A percentile compares a stretch with the other conserved stretches of the same genome.
Conservation (phyloP, 2,113 vertebrate genomes). For the Oxygymnocypris stewartii region DNA sequence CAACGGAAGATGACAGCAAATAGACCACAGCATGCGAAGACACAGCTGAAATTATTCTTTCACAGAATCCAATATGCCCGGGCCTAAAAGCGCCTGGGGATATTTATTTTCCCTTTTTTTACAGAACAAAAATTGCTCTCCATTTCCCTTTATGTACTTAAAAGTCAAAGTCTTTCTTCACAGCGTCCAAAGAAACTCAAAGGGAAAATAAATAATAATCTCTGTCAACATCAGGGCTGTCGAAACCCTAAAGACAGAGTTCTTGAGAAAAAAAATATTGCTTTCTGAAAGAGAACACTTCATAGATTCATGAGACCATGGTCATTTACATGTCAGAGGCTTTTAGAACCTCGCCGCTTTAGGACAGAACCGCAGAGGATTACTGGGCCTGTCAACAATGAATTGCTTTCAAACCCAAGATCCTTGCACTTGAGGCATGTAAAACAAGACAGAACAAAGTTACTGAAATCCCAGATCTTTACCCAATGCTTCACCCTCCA, state of each 20-base stretch:
- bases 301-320: slow-evolving; percentile 9
- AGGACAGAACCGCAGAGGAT: slow-evolving; percentile 10
- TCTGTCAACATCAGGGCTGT: slow-evolving; percentile 43
- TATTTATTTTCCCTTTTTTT: slow-evolving; percentile 33
- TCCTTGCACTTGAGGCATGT: background rate
- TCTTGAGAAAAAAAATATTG: slow-evolving; percentile 20
- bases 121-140: slow-evolving; percentile 13
- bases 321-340: slow-evolving; percentile 39
- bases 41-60: slow-evolving; percentile 18
- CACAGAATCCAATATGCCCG: background rate
- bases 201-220: slow-evolving; percentile 44
- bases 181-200: slow-evolving; percentile 22
- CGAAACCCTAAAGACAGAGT: slow-evolving; percentile 20
- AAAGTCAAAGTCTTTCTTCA: slow-evolving; percentile 32
- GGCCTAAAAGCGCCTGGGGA: slow-evolving; percentile 6
- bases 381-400: slow-evolving; percentile 32
- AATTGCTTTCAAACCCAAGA: slow-evolving; percentile 17
- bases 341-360: slow-evolving; percentile 9
- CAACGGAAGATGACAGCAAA: background rate
- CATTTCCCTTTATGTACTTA: slow-evolving; percentile 12
- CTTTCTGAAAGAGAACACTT: background rate
- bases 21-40: slow-evolving; percentile 4
- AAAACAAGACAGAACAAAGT: slow-evolving; percentile 37
- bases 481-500: background rate
- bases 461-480: slow-evolving; percentile 17